Conservation (phyloP, 2,113 vertebrate genomes). For the Lepidiolamprologus cunningtoni region DNA sequence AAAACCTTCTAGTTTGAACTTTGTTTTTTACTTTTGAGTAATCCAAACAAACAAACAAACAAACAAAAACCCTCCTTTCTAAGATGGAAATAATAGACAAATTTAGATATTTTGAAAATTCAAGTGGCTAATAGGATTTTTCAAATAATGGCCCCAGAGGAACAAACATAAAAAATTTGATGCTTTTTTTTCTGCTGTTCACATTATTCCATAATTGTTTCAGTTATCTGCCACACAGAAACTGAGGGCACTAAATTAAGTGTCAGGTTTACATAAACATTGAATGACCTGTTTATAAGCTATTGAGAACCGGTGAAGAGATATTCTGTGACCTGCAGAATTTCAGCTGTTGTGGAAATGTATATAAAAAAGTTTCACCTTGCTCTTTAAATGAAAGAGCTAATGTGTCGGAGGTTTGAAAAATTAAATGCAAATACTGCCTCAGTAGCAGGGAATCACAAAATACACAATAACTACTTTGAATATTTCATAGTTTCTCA, state of each 20-base stretch:
- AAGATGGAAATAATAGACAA: not conserved
- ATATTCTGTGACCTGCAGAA: not conserved
- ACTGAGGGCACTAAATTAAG: not conserved
- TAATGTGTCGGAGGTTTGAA: not conserved
- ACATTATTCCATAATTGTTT: not conserved
- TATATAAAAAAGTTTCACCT: not conserved
- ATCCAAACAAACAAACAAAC: not conserved
- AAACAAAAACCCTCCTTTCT: accelerated
- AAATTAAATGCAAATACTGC: not conserved
- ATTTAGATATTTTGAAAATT: not conserved
- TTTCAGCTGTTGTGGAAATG: not conserved
- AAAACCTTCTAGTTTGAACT: not conserved
- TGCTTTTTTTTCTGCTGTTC: not conserved
- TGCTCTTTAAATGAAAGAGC: not conserved
- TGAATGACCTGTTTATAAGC: not conserved
- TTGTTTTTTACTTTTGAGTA: not conserved
- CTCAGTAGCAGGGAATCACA: not conserved
- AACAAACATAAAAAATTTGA: not conserved
- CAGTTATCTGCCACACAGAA: not conserved
- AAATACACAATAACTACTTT: not conserved
- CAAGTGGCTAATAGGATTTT: not conserved
- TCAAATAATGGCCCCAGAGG: not conserved
- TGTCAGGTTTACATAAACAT: not conserved
- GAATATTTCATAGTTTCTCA: not conserved
- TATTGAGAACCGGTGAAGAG: not conserved